phyloP scores from a whole-genome alignment of 2,113 vertebrate genomes.

The Castor canadensis region DNA sequence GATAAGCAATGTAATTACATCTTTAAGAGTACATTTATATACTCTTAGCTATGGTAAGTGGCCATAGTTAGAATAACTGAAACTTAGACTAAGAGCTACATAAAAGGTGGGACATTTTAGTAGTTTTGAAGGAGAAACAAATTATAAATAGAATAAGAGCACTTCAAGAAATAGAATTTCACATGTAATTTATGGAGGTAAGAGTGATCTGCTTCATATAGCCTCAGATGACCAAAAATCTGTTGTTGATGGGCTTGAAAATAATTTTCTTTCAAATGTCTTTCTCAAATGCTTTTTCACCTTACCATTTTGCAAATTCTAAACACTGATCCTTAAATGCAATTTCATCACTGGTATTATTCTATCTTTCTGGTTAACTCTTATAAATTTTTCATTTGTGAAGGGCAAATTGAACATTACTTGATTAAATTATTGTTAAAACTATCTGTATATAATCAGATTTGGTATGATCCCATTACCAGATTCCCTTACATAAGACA shows the following conservation, averaged over 20 bases:
- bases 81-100: neutral
- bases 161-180: neutral
- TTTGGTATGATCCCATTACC: constrained; percentile 77
- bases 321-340: constrained; percentile 44
- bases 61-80: neutral
- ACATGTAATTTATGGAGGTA: neutral
- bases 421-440: constrained; percentile 81
- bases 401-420: constrained; percentile 71
- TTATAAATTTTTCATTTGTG: constrained; percentile 61
- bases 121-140: constrained; percentile 3
- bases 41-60: neutral
- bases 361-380: constrained; percentile 29
- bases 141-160: neutral
- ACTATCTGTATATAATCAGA: constrained; percentile 79
- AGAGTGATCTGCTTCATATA: neutral
- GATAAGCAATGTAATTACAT: neutral
- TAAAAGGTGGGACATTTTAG: neutral
- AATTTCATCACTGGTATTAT: constrained; percentile 49
- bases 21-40: neutral
- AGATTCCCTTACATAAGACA: constrained; percentile 80
- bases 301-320: neutral
- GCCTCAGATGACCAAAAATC: neutral
- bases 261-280: constrained; percentile 1
- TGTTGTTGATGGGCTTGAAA: constrained; percentile 13
- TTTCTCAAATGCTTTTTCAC: constrained; percentile 18